Base-by-base conservation (phyloP, 2,888 invertebrate genomes). In the Panzeria rudis region DNA sequence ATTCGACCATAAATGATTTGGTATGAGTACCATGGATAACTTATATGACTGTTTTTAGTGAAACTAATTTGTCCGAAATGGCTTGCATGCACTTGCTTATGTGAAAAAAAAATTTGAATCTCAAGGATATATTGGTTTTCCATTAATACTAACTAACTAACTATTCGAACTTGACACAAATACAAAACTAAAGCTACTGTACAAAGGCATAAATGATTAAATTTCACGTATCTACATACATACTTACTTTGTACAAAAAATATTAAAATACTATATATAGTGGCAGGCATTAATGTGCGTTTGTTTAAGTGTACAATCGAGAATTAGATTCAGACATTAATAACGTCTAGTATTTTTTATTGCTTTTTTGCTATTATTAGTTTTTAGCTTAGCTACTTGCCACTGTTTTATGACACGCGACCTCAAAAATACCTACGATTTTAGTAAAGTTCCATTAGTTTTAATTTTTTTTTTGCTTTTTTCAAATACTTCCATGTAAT, bases 81-180 rank as follows among this genome's bases (percentile, higher is more conserved):
- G 20, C 7, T 50, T 50, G 50, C 17, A 47, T 47, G 8, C 2
- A 17, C 3, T 47, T 47, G 15, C 8, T 8, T 20, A n/a, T 47
- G 32, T 44, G 13, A 17, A 71, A 17, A 71, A 17, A 68, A 69
- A 59, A 50, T n/a, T 66, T 7, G 59, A 59, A 73, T 56, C 68
- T 20, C 69, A 54, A 76, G 69, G 32, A 76, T 23, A 1, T 75
- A 75, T 81, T 54, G 75, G 52, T 69, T 82, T 82, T 68, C 69
- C 44, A 69, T 82, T 69, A 59, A 11, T 11, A 59, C 9, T 29
- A 47, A 47, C 7, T 29, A 47, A 47, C 7, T 35, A 29, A 62
- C 4, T 23, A 23, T 56, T 76, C 75, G 61, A 81, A 75, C 68
- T 75, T 81, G 81, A 69, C 68, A 81, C 73, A 80, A 66, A 73